Conservation (phyloP, 92 coral and sea anemone genomes). For the Epizoanthus ramosus region DNA sequence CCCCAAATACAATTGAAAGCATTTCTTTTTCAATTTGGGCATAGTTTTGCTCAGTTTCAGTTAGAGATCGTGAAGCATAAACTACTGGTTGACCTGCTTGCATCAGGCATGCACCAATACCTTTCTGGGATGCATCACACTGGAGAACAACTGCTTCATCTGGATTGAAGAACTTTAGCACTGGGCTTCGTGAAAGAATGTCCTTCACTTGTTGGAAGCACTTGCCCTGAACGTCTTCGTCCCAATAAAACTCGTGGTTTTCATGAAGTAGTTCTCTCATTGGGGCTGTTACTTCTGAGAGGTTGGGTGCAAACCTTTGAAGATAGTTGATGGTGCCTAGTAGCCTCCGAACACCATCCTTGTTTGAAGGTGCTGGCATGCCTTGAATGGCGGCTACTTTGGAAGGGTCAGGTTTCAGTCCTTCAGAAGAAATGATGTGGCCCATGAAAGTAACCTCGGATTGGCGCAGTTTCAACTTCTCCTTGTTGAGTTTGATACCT, state of each 20-base stretch:
- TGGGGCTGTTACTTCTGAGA: neutral
- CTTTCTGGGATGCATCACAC: too few relatives aligned
- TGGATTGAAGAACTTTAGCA: too few relatives aligned
- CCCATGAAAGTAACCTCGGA: constrained; percentile 21
- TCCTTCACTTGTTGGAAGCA: too few relatives aligned
- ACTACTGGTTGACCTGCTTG: constrained; percentile 68
- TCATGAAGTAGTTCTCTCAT: too few relatives aligned
- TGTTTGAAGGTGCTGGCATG: constrained; percentile 24
- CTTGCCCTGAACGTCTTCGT: too few relatives aligned
- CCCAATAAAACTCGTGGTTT: too few relatives aligned
- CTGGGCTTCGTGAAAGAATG: too few relatives aligned
- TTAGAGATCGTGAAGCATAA: constrained; percentile 46
- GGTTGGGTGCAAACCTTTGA: neutral
- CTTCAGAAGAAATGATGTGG: constrained; percentile 1
- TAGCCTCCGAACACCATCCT: constrained; percentile 17
- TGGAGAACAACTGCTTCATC: too few relatives aligned
- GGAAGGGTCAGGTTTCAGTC: constrained; percentile 23
- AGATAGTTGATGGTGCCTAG: constrained; percentile 31
- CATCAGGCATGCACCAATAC: neutral
- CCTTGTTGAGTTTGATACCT: constrained; percentile 23
- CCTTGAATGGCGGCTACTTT: constrained; percentile 13
- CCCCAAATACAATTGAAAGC: constrained; percentile 37
- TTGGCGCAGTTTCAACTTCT: neutral
- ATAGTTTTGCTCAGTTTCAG: constrained; percentile 46
- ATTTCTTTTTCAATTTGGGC: constrained; percentile 60